Evolutionary conservation across 2,113 vertebrate species (phyloP), one percentile per base, ranked within the genome.

Genomic region (Micromys minutus): DNA sequence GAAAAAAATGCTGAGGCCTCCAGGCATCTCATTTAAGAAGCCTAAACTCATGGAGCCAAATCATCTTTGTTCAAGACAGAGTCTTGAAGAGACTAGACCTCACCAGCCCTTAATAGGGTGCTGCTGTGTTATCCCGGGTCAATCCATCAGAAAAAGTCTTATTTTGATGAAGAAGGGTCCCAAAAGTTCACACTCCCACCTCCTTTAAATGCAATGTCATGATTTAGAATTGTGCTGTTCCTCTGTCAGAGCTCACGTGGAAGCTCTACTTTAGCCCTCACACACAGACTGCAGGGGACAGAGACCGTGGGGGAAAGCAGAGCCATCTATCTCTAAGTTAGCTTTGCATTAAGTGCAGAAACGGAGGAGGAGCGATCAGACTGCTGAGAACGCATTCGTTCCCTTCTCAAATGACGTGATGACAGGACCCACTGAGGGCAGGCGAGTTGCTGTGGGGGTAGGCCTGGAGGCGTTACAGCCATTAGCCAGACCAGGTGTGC

Each of bases 391-490:
- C 22, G n/a, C 24, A 26, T 81, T 72, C 80, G 42, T 7, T 69
- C 93, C 55, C 87, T n/a, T 75, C 90, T 74, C 79, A 11, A 42
- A 81, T 71, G 92, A 76, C 77, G 67, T 0, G 7, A 34, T 7
- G n/a, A 61, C 5, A 3, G 1, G 4, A 21, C 69, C 76, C 0
- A 5, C 5, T 16, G 77, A 63, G 77, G 85, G 42, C 13, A 19
- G 1, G n/a, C 79, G 1, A 1, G 29, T 67, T 7, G 0, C 31
- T 24, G 42, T 39, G 0, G 1, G 57, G n/a, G 12, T 8, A 15
- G 45, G 34, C 0, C 52, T 47, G 45, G 12, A 24, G 22, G 31
- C 55, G 12, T 12, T 39, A 4, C n/a, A 42, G 5, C 34, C 79
- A 16, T 29, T 47, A 45, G 31, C 57, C 45, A 19, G 12, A 69